These are phyloP conservation scores for Drosophila putrida DNA, from an alignment of 2,888 invertebrate genomes.

Conservation along the genomic window DNA sequence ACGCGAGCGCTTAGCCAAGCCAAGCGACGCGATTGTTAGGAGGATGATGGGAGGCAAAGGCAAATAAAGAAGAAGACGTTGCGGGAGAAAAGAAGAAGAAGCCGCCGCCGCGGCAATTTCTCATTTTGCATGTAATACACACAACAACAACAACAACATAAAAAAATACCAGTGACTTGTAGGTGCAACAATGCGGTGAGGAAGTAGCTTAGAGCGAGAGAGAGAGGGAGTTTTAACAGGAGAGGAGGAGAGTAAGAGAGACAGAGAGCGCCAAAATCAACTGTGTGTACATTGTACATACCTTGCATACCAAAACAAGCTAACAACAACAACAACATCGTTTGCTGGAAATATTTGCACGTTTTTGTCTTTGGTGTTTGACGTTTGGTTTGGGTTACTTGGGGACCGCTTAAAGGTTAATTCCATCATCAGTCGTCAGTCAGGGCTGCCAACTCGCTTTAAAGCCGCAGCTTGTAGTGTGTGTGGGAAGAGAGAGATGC, in stretches of 20 bases:
- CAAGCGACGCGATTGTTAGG: conserved; percentile 51
- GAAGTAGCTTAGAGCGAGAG: conserved; percentile 7
- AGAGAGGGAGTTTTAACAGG: conserved; percentile 1
- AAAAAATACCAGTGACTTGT: conserved; percentile 25
- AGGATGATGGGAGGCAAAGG: conserved; percentile 8
- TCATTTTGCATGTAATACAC: conserved; percentile 63
- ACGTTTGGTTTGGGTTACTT: conserved; percentile 36
- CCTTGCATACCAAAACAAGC: conserved; percentile 63
- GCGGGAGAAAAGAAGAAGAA: conserved; percentile 35
- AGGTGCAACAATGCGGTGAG: conserved; percentile 40
- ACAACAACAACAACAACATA: conserved; percentile 27
- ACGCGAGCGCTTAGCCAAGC: conserved; percentile 77
- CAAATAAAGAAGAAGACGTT: conserved; percentile 44
- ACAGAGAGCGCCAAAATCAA: conserved; percentile 21
- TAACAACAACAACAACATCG: conserved; percentile 34
- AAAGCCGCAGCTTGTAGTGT: conserved; percentile 7
- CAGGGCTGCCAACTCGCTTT: conserved; percentile 29
- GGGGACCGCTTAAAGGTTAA: conserved; percentile 53
- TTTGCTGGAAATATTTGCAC: conserved; percentile 74
- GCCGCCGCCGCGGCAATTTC: conserved; percentile 46
- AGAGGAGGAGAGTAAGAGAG: conserved; percentile 5
- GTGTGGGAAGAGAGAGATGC: conserved; percentile 14
- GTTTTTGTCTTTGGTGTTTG: conserved; percentile 61
- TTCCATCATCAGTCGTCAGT: conserved; percentile 21
- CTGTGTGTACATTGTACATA: conserved; percentile 44